Evolutionary conservation across 2,888 invertebrate species (phyloP).

Genomic region (Trichogramma dendrolimi): DNA sequence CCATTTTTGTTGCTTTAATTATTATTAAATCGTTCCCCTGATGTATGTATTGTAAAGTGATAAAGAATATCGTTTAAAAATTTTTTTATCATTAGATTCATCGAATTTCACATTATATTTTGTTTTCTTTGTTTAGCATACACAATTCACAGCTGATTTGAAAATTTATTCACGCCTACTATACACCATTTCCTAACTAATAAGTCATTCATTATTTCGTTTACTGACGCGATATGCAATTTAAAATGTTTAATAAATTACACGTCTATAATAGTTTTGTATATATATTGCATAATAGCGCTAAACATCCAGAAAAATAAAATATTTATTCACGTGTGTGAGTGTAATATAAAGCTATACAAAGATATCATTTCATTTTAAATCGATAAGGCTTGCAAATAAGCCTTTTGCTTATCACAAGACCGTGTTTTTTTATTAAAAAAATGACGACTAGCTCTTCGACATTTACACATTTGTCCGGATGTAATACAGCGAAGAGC

Average conservation of each 20-base stretch:
- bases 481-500: too few relatives aligned
- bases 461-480: too few relatives aligned
- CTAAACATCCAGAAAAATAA: conserved; percentile 21
- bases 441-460: too few relatives aligned
- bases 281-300: conserved; percentile 3
- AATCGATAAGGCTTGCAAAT: too few relatives aligned
- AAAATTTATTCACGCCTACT: too few relatives aligned
- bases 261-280: conserved; percentile 14
- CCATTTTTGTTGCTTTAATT: conserved; percentile 9
- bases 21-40: conserved; percentile 7
- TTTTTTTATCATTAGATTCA: conserved; percentile 31
- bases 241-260: conserved; percentile 24
- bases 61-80: background rate
- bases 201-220: conserved; percentile 14
- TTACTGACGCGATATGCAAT: conserved; percentile 27
- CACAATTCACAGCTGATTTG: too few relatives aligned
- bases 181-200: background rate
- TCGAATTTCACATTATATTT: background rate
- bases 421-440: too few relatives aligned
- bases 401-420: too few relatives aligned
- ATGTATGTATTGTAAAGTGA: too few relatives aligned
- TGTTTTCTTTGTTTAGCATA: background rate
- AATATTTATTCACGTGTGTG: conserved; percentile 19
- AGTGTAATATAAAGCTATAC: conserved; percentile 22
- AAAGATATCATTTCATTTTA: conserved; percentile 8